Percentiles rank a stretch among this genome's conserved stretches.
phyloP scores from a whole-genome alignment of 2,888 invertebrate species.

The Trileptium ribeirensis region DNA sequence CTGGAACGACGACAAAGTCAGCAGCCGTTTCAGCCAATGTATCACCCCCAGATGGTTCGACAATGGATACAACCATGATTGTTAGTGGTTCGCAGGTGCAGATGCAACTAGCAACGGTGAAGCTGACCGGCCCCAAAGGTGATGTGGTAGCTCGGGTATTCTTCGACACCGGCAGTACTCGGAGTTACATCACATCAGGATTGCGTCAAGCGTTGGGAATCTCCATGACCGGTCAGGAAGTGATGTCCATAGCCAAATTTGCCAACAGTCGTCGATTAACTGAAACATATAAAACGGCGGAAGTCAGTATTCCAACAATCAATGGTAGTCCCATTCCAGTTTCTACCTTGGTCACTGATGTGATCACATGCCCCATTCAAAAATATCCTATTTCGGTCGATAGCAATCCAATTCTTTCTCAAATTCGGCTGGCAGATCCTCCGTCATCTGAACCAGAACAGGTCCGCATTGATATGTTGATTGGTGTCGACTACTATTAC shows the following conservation, averaged over 20 bases:
- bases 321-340: background rate
- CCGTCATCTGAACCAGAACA: background rate
- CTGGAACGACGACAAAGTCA: background rate
- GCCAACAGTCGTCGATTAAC: background rate
- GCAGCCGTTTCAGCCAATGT: background rate
- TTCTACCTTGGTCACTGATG: background rate
- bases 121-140: background rate
- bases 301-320: background rate
- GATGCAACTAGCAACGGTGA: background rate
- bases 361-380: background rate
- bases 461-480: background rate
- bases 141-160: background rate
- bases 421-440: background rate
- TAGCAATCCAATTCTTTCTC: background rate
- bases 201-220: background rate
- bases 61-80: background rate
- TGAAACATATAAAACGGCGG: background rate
- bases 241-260: background rate
- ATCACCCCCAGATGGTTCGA: background rate
- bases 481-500: background rate
- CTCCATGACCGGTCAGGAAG: background rate
- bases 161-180: background rate
- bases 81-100: background rate
- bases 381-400: background rate
- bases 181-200: background rate